These are phyloP conservation scores for Erpobdella octoculata DNA, from an alignment of 2,888 invertebrate species.

Conservation along the genomic window DNA sequence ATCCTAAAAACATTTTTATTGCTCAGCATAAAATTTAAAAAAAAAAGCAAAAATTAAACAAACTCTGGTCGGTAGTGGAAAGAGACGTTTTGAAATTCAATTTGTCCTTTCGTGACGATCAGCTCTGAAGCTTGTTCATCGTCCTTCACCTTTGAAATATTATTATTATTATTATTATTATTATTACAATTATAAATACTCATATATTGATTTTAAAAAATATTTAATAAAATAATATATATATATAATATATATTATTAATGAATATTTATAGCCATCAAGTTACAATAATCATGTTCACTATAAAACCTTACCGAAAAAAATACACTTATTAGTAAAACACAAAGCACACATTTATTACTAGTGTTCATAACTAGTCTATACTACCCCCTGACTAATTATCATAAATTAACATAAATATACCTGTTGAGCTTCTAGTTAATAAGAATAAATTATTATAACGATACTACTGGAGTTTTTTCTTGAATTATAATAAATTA, in stretches of 20 bases:
- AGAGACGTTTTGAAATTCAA: slow-evolving; percentile 80
- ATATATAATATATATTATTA: no score
- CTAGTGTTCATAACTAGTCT: no score
- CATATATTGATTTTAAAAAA: not conserved
- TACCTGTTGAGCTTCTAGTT: not conserved
- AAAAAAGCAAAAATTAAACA: slow-evolving; percentile 32
- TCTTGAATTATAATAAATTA: no score
- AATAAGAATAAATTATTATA: not conserved
- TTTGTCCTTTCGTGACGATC: slow-evolving; percentile 59
- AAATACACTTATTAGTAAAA: no score
- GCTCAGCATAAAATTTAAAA: slow-evolving; percentile 3
- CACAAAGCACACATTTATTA: no score
- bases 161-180: not conserved
- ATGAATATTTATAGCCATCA: no score
- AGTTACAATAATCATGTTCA: no score
- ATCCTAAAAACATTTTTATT: not conserved
- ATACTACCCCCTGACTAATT: no score
- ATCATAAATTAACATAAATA: not conserved
- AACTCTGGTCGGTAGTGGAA: slow-evolving; percentile 66
- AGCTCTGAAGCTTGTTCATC: slow-evolving; percentile 70
- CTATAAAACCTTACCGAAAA: no score
- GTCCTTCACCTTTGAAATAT: slow-evolving; percentile 56
- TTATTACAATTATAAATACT: not conserved
- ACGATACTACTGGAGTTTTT: no score
- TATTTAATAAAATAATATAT: no score